phyloP scores from a whole-genome alignment of 2,797 vertebrate species.

The Threskiornis aethiopicus region DNA sequence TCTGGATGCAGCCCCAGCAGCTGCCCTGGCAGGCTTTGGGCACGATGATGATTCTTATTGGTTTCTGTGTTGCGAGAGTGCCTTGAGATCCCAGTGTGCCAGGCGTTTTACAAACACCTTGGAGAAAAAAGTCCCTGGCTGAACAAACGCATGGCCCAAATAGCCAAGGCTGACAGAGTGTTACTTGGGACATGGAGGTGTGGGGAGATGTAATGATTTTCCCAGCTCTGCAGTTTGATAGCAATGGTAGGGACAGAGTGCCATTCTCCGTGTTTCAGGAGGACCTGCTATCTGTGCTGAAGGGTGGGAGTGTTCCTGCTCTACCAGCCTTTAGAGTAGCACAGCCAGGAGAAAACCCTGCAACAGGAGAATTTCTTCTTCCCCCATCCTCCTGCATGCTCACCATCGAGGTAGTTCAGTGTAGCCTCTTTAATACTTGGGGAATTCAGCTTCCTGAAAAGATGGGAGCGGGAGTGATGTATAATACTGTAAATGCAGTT shows the following conservation, averaged over 20 bases:
- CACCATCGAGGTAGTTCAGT: background rate
- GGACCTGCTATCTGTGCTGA: background rate
- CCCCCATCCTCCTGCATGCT: background rate
- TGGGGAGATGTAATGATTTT: background rate
- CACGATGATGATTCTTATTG: fast-evolving
- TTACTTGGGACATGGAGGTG: background rate
- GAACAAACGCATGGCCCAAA: fast-evolving
- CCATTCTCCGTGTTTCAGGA: background rate
- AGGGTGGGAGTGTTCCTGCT: background rate
- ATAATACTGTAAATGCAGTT: background rate
- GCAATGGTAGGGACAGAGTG: background rate
- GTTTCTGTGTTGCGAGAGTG: background rate
- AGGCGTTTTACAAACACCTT: background rate
- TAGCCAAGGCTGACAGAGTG: background rate
- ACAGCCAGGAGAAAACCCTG: background rate
- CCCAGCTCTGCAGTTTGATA: background rate
- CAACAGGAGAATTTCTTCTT: background rate
- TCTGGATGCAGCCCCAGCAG: background rate
- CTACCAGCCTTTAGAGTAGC: background rate
- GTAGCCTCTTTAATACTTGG: background rate
- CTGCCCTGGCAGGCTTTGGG: background rate
- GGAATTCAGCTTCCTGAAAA: background rate
- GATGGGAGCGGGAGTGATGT: background rate
- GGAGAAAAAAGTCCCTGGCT: background rate
- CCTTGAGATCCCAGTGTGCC: background rate